Evolutionary conservation across 2,888 invertebrate genomes (phyloP).

Genomic region (Athrips mouffetella): DNA sequence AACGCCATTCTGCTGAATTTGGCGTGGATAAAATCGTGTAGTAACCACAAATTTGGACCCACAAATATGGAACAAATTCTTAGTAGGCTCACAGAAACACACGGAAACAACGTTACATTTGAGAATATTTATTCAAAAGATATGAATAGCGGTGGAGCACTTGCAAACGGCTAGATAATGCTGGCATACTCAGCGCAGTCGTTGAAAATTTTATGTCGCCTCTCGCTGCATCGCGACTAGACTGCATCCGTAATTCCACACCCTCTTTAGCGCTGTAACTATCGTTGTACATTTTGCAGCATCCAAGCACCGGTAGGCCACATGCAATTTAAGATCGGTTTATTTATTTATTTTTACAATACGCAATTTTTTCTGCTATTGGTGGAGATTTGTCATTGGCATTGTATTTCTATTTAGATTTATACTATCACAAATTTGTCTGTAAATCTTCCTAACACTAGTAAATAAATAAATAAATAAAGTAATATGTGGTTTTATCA

Average conservation of each 20-base stretch:
- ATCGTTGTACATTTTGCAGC: constrained; percentile 33
- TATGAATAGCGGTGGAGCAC: constrained; percentile 62
- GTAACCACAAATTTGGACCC: constrained; percentile 18
- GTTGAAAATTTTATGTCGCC: constrained; percentile 74
- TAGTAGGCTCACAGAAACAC: constrained; percentile 27
- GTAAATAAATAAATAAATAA: too few species aligned
- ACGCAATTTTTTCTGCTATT: too few species aligned
- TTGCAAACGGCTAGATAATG: constrained; percentile 73
- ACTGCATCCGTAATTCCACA: constrained; percentile 49
- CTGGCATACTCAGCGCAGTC: constrained; percentile 65
- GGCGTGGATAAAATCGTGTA: constrained; percentile 15
- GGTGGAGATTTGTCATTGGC: too few species aligned
- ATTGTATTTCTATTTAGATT: too few species aligned
- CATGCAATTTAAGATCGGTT: constrained; percentile 7
- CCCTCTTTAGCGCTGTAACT: constrained; percentile 40
- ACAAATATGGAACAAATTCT: constrained; percentile 26
- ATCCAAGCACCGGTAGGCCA: constrained; percentile 18
- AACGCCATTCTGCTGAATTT: constrained; percentile 13
- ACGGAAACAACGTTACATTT: constrained; percentile 47
- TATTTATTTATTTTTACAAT: too few species aligned
- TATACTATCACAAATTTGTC: too few species aligned
- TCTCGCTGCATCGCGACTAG: constrained; percentile 63
- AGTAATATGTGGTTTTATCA: too few species aligned
- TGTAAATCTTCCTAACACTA: background rate
- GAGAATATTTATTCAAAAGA: constrained; percentile 67